These are phyloP conservation scores for Polyodon spathula DNA, from an alignment of 2,113 vertebrate species.

Conservation along the genomic window DNA sequence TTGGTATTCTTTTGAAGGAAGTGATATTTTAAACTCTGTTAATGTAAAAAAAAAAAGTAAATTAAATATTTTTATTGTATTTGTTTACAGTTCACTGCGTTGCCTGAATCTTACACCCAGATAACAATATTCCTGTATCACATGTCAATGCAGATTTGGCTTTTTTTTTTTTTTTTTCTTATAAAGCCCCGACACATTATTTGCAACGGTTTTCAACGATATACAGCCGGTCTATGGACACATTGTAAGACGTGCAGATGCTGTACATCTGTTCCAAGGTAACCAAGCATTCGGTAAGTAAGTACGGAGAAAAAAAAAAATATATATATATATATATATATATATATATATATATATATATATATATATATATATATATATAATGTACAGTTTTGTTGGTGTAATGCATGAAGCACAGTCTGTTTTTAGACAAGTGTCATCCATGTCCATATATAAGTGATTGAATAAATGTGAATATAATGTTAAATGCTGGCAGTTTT, in stretches of 20 bases:
- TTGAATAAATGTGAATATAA: slow-evolving; percentile 11
- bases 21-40: slow-evolving; percentile 3
- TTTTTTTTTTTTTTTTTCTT: not conserved
- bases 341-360: not conserved
- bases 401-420: slow-evolving; percentile 2
- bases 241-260: not conserved
- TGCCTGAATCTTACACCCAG: not conserved
- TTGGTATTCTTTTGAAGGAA: no score
- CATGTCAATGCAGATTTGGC: not conserved
- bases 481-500: not conserved
- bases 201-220: no score
- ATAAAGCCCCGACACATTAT: no score
- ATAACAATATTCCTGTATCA: not conserved
- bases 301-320: no score
- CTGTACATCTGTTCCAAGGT: slow-evolving; percentile 7
- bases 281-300: no score
- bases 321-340: not conserved
- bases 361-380: slow-evolving; percentile 2
- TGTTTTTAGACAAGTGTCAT: slow-evolving; percentile 9
- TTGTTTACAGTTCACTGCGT: slow-evolving; percentile 10
- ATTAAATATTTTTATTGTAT: not conserved
- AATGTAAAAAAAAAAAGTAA: not conserved
- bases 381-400: not conserved
- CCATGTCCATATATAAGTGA: slow-evolving; percentile 3
- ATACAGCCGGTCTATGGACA: not conserved